phyloP scores from a whole-genome alignment of 30 jellyfish, hydroid and myxozoan genomes.

The Aurelia sp. region DNA sequence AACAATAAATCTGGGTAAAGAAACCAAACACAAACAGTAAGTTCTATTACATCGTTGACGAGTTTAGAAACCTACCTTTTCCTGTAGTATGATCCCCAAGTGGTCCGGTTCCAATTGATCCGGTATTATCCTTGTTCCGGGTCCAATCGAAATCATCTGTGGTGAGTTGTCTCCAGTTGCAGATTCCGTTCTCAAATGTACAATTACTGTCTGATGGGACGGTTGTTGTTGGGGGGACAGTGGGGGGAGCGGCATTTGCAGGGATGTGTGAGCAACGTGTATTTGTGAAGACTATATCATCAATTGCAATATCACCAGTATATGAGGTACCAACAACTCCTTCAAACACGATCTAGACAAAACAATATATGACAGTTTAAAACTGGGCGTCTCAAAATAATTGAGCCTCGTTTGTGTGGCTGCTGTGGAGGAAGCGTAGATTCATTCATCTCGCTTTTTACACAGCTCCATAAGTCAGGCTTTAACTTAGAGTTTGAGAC shows the following conservation, averaged over 20 bases:
- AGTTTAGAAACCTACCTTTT: conserved; percentile 50
- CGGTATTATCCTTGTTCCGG: conserved; percentile 85
- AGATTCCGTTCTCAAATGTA: conserved; percentile 85
- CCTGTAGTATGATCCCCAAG: conserved; percentile 95
- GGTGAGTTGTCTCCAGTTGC: conserved; percentile 89
- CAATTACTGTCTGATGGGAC: conserved; percentile 98
- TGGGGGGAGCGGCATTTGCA: conserved; percentile 94
- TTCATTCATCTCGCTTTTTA: too few relatives aligned
- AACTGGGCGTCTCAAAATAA: too few relatives aligned
- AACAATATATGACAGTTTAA: background rate
- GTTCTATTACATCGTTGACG: background rate
- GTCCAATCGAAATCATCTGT: conserved; percentile 95
- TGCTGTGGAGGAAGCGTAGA: too few relatives aligned
- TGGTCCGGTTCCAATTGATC: conserved; percentile 96
- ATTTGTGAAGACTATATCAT: conserved; percentile 83
- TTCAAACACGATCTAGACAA: conserved; percentile 86
- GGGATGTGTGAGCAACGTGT: conserved; percentile 93
- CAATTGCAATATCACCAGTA: conserved; percentile 96
- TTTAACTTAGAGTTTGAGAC: too few relatives aligned
- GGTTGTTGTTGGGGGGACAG: conserved; percentile 94
- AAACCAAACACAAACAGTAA: too few relatives aligned
- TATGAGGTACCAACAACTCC: conserved; percentile 92
- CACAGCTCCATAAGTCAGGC: too few relatives aligned
- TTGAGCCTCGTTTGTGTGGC: too few relatives aligned
- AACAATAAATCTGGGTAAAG: too few relatives aligned